Evolutionary conservation across 1,140 invertebrate species (phyloP), one percentile per base, ranked within the genome.

Genomic region (Megathymus violae): DNA sequence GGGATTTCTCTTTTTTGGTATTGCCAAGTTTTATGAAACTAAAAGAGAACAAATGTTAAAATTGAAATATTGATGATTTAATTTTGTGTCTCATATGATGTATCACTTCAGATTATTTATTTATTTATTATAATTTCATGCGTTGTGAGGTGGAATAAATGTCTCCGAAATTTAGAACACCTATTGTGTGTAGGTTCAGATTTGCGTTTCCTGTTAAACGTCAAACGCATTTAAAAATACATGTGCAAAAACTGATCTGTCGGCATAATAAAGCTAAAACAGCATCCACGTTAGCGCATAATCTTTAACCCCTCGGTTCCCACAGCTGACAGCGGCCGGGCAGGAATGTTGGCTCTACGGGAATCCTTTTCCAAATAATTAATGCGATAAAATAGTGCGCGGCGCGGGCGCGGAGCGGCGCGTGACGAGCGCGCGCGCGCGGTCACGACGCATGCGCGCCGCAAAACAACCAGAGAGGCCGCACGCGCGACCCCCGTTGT

Each of bases 341-440:
- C 71, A 82, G 76, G 85, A 84, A 85, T 85, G 76, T 66, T 65
- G 64, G 71, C 73, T 74, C 72, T 79, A 73, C 74, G 78, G 75
- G 87, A 79, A 87, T 84, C 84, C 78, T 89, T 87, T 85, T 88
- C 75, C 78, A 87, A 87, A 89, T 89, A 89, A 89, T 89, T 88
- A 89, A 89, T 88, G 84, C 84, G 87, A 89, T 89, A 89, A 89
- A 88, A 85, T 85, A 85, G 85, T 87, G 82, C 82, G 81, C 64
- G 64, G 80, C 69, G 70, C 72, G 43, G 64, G 69, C 73, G 71
- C 70, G 63, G 69, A 62, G 54, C 70, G 70, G 78, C 84, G 85
- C 85, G 87, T 88, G 84, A 88, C 87, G 85, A 75, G 76, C 78
- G 82, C 80, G 84, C 80, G 84, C 76, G 76, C 75, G 69, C 78